Conservation (phyloP, 64 coral and sea anemone species). For the Montipora capricornis region DNA sequence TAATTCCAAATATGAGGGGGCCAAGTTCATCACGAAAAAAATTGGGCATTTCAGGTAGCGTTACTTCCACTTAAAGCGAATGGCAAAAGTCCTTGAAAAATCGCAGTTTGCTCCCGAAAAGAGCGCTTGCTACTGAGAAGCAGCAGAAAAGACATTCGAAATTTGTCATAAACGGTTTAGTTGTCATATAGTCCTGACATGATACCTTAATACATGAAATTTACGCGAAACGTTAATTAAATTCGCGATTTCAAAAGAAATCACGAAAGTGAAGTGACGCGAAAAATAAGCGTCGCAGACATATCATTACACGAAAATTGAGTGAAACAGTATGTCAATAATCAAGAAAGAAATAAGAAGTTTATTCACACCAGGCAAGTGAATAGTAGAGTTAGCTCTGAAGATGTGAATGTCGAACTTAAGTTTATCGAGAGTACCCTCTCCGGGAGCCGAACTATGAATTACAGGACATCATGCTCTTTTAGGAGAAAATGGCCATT, state of each 20-base stretch:
- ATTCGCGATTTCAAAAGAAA: background rate
- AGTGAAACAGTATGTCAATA: too few species aligned
- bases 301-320: too few species aligned
- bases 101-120: background rate
- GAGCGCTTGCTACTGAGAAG: background rate
- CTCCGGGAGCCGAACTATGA: background rate
- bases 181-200: background rate
- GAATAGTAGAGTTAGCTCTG: too few species aligned
- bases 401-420: background rate
- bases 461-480: background rate
- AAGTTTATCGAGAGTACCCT: background rate
- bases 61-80: background rate
- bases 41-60: background rate
- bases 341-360: too few species aligned
- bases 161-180: background rate
- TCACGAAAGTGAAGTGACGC: too few species aligned
- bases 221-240: background rate
- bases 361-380: too few species aligned
- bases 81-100: too few species aligned
- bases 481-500: background rate
- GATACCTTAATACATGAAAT: background rate
- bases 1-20: background rate
- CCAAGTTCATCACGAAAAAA: background rate
- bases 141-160: background rate
- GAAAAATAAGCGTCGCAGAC: too few species aligned